These are phyloP conservation scores for Laothoe populi DNA, from an alignment of 2,888 invertebrate species.

Conservation along the genomic window DNA sequence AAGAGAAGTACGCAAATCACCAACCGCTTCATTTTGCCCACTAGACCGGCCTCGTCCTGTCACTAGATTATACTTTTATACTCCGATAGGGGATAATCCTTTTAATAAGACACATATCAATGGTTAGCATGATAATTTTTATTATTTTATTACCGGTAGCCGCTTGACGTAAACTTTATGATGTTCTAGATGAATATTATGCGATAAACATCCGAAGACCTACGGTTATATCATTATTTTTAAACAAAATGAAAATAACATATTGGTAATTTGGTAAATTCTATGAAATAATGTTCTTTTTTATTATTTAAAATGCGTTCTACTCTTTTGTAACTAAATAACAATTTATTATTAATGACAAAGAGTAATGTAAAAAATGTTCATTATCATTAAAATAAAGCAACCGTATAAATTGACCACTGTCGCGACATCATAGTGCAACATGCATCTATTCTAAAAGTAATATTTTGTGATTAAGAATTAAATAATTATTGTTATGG, in stretches of 20 bases:
- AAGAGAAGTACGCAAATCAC: slow-evolving; percentile 55
- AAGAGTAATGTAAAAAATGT: no score
- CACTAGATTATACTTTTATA: slow-evolving; percentile 36
- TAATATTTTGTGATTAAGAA: no score
- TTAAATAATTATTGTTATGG: no score
- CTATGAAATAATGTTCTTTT: no score
- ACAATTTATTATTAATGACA: no score
- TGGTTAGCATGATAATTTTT: slow-evolving; percentile 26
- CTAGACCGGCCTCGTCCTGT: slow-evolving; percentile 35
- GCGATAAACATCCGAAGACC: not conserved
- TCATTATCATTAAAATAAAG: no score
- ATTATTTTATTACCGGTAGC: slow-evolving; percentile 16
- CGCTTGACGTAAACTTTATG: slow-evolving; percentile 19
- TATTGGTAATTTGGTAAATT: not conserved
- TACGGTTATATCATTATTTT: not conserved
- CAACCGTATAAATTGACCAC: no score
- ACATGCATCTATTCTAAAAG: no score
- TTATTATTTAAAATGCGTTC: not conserved
- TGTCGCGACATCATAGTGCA: no score
- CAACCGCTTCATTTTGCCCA: slow-evolving; percentile 56
- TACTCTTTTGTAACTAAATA: no score
- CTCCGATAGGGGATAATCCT: slow-evolving; percentile 44
- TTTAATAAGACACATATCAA: slow-evolving; percentile 36
- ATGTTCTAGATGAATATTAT: not conserved
- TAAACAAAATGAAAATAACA: not conserved